Evolutionary conservation across 1,140 invertebrate genomes (phyloP), one percentile per base, ranked within the genome.

Genomic region (Heliconius nattereri): DNA sequence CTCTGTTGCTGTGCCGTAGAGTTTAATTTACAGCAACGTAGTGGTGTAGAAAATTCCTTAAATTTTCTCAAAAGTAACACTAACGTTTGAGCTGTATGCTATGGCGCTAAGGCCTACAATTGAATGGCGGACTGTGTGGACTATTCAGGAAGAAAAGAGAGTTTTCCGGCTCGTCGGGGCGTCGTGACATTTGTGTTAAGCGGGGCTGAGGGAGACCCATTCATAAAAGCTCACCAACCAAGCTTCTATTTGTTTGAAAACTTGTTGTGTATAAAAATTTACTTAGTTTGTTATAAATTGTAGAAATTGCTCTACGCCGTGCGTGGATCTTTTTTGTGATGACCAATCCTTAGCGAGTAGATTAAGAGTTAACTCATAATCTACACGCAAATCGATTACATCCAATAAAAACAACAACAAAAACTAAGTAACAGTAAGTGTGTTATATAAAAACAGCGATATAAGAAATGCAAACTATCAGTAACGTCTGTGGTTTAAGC

Each of bases 141-240:
- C 90, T 88, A 89, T 93, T 91, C 88, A 92, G 90, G 91, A 94
- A 94, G 92, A 93, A 94, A 93, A 91, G 91, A 94, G 92, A 90
- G 90, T 93, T 94, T 94, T 92, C 93, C 93, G 91, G 89, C 89
- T 89, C 88, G 91, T 88, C 90, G 89, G 87, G 89, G 87, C 85
- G 88, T 88, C 91, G 91, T 93, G 93, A 94, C 93, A 94, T 93
- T 94, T 90, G 91, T 93, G 91, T 91, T 93, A 93, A 93, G 87
- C 89, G 89, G 85, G 87, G 86, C 87, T 85, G 89, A 88, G 91
- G 90, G 89, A 91, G 86, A 78, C 76, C 87, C 92, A 93, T 94
- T 93, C 91, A 93, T 94, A 90, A 92, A 88, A 81, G 83, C 81
- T 87, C 86, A 87, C 83, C 84, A 81, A 85, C 83, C 83, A 82